phyloP scores from a whole-genome alignment of 92 coral and sea anemone genomes.

The Actinostola sp. region DNA sequence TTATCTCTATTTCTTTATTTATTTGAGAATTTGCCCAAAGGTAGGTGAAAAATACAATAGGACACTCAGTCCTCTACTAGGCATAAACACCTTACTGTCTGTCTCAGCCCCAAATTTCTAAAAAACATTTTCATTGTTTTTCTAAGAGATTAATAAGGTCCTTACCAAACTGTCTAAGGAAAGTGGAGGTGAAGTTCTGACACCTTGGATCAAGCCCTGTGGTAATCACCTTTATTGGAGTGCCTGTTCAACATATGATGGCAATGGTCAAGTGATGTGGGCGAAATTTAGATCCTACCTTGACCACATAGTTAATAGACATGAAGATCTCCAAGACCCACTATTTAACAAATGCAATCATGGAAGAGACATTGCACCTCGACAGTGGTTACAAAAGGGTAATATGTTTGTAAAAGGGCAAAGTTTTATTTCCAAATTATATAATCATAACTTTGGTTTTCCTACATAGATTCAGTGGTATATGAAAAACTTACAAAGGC shows the following conservation, averaged over 20 bases:
- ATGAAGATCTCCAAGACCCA: conserved; percentile 22
- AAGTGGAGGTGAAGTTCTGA: conserved; percentile 31
- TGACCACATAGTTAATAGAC: conserved; percentile 22
- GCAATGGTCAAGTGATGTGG: conserved; percentile 28
- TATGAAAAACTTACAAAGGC: conserved; percentile 32
- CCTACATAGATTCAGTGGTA: too few species aligned
- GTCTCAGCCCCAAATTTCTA: not conserved
- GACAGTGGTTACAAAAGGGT: conserved; percentile 28
- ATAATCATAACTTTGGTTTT: too few species aligned
- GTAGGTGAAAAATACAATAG: too few species aligned
- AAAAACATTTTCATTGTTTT: not conserved
- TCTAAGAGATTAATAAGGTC: conserved; percentile 13
- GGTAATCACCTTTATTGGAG: conserved; percentile 25
- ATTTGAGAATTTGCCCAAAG: too few species aligned
- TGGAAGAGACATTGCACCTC: conserved; percentile 16
- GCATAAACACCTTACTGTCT: too few species aligned
- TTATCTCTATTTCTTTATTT: too few species aligned
- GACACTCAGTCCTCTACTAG: too few species aligned
- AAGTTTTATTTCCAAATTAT: conserved; percentile 15
- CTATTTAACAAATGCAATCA: conserved; percentile 32
- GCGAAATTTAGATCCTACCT: conserved; percentile 12
- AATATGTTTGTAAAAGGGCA: not conserved
- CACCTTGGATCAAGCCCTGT: conserved; percentile 28
- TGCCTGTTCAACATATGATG: conserved; percentile 23
- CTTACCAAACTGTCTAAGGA: conserved; percentile 41